Conservation (phyloP, 2,113 vertebrate species). For the Oreocharis arfaki region DNA sequence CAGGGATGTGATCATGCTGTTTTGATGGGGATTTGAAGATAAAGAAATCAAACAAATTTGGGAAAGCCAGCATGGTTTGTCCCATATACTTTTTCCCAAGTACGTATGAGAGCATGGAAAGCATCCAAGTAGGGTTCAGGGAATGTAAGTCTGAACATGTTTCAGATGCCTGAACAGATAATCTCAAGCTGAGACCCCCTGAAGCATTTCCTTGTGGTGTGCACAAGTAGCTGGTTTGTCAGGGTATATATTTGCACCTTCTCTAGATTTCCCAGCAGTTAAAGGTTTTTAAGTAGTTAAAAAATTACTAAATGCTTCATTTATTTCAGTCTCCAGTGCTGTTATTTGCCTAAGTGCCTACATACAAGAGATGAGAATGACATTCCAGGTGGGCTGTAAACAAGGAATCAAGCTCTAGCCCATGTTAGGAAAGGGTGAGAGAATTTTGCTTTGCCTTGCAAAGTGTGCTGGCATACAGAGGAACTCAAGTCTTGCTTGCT, state of each 20-base stretch:
- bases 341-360: neutral
- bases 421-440: neutral
- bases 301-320: neutral
- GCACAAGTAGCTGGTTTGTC: neutral
- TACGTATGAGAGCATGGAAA: neutral
- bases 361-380: neutral
- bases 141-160: neutral
- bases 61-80: neutral
- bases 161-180: slow-evolving; percentile 19
- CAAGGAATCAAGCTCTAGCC: neutral
- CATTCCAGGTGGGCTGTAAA: neutral
- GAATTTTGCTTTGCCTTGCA: neutral
- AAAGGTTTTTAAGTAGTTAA: neutral
- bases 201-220: neutral
- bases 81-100: neutral
- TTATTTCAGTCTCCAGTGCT: neutral
- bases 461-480: neutral
- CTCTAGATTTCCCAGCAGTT: neutral
- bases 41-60: neutral
- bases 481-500: fast-evolving
- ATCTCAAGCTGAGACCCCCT: neutral
- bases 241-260: neutral
- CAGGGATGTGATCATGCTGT: neutral
- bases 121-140: neutral
- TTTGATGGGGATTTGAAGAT: neutral